Evolutionary conservation across 2,113 vertebrate genomes (phyloP).

Genomic region (Gila orcuttii): DNA sequence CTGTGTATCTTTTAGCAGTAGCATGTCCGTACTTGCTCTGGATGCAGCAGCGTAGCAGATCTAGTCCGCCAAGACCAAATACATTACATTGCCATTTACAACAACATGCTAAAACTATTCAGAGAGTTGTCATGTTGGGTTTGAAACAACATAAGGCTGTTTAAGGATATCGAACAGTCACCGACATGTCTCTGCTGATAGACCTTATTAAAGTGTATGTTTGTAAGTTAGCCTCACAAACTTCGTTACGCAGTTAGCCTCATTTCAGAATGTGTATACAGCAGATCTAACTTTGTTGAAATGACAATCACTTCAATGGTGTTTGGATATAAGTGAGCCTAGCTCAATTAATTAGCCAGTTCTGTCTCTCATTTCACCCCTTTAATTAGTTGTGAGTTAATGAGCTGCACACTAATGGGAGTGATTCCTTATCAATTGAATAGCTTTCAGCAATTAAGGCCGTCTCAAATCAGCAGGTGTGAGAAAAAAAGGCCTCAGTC

Average conservation of each 20-base stretch:
- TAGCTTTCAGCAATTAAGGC: constrained; percentile 73
- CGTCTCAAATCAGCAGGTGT: constrained; percentile 63
- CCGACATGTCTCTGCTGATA: background rate
- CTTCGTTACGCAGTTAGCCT: background rate
- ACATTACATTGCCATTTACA: too few species aligned
- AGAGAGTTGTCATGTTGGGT: background rate
- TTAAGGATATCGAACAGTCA: background rate
- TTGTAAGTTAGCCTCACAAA: background rate
- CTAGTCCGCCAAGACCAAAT: too few species aligned
- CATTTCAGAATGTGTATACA: constrained; percentile 1
- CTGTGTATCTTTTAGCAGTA: too few species aligned
- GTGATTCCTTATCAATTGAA: constrained; percentile 72
- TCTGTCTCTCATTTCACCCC: constrained; percentile 61
- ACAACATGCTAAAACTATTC: too few species aligned
- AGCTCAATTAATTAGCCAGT: constrained; percentile 68
- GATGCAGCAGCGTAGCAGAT: too few species aligned
- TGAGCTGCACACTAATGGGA: constrained; percentile 66
- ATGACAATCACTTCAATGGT: constrained; percentile 53
- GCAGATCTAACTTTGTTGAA: constrained; percentile 17
- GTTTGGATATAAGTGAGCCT: constrained; percentile 56
- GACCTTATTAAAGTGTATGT: background rate
- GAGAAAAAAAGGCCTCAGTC: constrained; percentile 62
- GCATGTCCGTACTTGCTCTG: too few species aligned
- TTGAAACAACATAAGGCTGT: background rate
- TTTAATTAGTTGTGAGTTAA: constrained; percentile 75